Evolutionary conservation across 2,113 vertebrate species (phyloP), one percentile per base, ranked within the genome.

Genomic region (Nothoprocta pentlandii): DNA sequence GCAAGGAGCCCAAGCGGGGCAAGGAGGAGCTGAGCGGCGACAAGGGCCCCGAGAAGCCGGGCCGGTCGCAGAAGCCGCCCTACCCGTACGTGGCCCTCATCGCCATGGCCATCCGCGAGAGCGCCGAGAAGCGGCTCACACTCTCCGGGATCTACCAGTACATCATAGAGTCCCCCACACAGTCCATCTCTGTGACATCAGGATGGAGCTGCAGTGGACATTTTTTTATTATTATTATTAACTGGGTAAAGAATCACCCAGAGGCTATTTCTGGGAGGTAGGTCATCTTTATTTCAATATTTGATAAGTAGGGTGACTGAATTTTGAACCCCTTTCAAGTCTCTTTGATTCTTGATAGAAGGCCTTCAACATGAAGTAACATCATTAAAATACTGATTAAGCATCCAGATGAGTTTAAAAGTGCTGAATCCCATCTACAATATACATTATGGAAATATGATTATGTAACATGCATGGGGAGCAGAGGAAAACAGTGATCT

Each of bases 61-160:
- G 99, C 85, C 98, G 99, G 5, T 98, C 99, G 30, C 99, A 99
- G 96, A 99, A 99, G 91, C 99, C 99, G 10, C 99, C 99, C 8
- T 99, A 99, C 93, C 99, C 99, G 6, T 99, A 99, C 77, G 99
- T 99, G 89, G 99, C 99, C 68, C 98, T 99, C 61, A 99, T 99
- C 64, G 99, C 99, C 80, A 99, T 99, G 99, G 99, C 99, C 32
- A 99, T 99, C 84, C 98, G 99, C 25, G 99, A 99, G 97, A 99
- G 99, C 92, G 97, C 99, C 0, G 99, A 99, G 97, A 99, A 99
- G 98, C 97, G 99, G 68, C 99, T 99, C 75, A 99, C 99, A 11
- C 98, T 99, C 80, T 99, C 99, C 3, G 99, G 99, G 59, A 99
- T 99, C 90, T 99, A 99, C 97, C 99, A 99, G 96, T 99, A 99